Percentiles rank a stretch among this genome's conserved stretches.
Conservation (phyloP, 2,888 invertebrate genomes). For the Andricus quercusramuli region DNA sequence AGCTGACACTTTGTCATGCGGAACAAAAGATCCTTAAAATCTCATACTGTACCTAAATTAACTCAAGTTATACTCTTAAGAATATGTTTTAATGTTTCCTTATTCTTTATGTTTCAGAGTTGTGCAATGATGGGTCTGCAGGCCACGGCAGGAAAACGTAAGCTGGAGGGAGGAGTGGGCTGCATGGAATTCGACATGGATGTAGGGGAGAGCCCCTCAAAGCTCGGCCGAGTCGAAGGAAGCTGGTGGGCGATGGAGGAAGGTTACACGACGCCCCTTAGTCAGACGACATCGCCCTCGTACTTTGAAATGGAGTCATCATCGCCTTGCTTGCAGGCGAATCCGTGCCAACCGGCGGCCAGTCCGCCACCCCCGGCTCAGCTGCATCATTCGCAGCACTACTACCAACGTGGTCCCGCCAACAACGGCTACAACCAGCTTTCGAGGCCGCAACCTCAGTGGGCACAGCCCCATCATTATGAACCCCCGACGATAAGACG, state of each 20-base stretch:
- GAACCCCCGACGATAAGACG: constrained; percentile 87
- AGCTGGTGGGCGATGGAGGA: constrained; percentile 78
- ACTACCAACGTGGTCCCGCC: constrained; percentile 55
- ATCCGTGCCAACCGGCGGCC: constrained; percentile 68
- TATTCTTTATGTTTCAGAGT: constrained; percentile 76
- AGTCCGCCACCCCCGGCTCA: constrained; percentile 60
- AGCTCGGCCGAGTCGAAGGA: constrained; percentile 79
- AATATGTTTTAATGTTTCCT: neutral
- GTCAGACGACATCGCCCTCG: constrained; percentile 67
- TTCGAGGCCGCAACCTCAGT: constrained; percentile 77
- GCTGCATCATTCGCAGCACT: constrained; percentile 66
- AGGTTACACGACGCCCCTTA: constrained; percentile 68
- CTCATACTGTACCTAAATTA: too few relatives aligned
- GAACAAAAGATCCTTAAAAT: too few relatives aligned
- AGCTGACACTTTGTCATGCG: too few relatives aligned
- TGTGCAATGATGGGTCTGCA: constrained; percentile 89
- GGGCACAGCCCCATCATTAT: constrained; percentile 77
- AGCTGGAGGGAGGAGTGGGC: constrained; percentile 81
- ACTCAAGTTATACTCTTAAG: neutral
- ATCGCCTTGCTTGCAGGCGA: constrained; percentile 70
- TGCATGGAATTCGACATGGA: constrained; percentile 80
- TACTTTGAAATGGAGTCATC: constrained; percentile 75
- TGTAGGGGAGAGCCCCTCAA: constrained; percentile 81
- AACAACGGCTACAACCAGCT: constrained; percentile 72
- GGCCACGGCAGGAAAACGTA: constrained; percentile 86